A percentile compares a stretch with the other conserved stretches of the same genome.
phyloP scores from a whole-genome alignment of 2,888 invertebrate species.

The Tenthredo livida region DNA sequence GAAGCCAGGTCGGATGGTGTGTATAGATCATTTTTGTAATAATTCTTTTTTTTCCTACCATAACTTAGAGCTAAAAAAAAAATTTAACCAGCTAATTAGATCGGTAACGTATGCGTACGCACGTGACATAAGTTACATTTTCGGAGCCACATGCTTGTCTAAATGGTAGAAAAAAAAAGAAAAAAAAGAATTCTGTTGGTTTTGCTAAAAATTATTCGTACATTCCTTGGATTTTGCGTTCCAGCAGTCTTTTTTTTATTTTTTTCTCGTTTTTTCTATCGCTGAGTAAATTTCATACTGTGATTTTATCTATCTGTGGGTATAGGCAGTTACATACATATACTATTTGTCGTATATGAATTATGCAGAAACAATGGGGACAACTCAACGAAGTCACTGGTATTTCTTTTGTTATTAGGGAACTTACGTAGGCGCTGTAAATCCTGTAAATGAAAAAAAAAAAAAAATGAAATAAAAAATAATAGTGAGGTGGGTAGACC shows the following conservation, averaged over 20 bases:
- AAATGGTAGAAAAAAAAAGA: neutral
- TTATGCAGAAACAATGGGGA: slow-evolving; percentile 41
- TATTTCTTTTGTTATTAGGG: slow-evolving; percentile 48
- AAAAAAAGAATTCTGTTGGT: neutral
- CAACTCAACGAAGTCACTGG: slow-evolving; percentile 25
- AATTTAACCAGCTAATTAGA: neutral
- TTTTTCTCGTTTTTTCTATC: neutral
- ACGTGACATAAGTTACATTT: neutral
- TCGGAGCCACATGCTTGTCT: neutral
- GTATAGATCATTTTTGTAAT: slow-evolving; percentile 27
- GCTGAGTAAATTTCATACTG: neutral
- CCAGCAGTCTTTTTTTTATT: neutral
- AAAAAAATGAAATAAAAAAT: neutral
- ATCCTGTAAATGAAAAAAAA: slow-evolving; percentile 35
- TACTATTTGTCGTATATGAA: neutral
- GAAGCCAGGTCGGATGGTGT: slow-evolving; percentile 29
- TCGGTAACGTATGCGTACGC: neutral
- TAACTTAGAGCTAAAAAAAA: neutral
- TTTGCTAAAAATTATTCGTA: neutral
- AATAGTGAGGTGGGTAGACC: slow-evolving; percentile 18
- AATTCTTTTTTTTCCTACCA: neutral
- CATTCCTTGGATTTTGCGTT: neutral
- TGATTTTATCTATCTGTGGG: slow-evolving; percentile 15
- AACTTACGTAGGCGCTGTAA: slow-evolving; percentile 40
- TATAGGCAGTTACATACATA: neutral